These are phyloP conservation scores for Conistra vaccinii DNA, from an alignment of 2,888 invertebrate species.

Conservation along the genomic window DNA sequence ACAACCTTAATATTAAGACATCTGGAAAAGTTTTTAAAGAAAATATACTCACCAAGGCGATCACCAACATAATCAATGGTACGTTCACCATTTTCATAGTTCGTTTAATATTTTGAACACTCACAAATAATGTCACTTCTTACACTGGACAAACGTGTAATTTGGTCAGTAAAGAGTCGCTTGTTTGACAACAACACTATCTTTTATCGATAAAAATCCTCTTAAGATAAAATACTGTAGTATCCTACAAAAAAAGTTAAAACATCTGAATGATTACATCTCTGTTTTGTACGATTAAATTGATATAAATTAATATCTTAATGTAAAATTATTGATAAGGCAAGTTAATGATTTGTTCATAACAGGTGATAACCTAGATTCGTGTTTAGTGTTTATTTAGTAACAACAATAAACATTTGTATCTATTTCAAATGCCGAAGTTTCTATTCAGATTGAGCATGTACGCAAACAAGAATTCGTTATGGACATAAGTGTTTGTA, in stretches of 20 bases:
- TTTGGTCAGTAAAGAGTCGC: slow-evolving; percentile 83
- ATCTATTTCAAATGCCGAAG: slow-evolving; percentile 60
- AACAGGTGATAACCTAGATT: slow-evolving; percentile 77
- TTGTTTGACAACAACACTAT: slow-evolving; percentile 67
- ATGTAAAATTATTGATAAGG: slow-evolving; percentile 70
- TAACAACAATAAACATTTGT: slow-evolving; percentile 53
- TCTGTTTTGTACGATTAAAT: slow-evolving; percentile 64
- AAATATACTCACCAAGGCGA: slow-evolving; percentile 78
- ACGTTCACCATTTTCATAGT: slow-evolving; percentile 76
- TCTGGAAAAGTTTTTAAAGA: too few species aligned
- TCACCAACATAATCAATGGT: slow-evolving; percentile 67
- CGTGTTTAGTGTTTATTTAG: slow-evolving; percentile 59
- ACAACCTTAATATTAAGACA: too few species aligned
- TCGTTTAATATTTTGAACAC: slow-evolving; percentile 62
- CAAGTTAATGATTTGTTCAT: slow-evolving; percentile 74
- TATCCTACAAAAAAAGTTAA: slow-evolving; percentile 61
- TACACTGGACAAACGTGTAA: slow-evolving; percentile 79
- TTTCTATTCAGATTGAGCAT: slow-evolving; percentile 47
- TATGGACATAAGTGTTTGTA: slow-evolving; percentile 49
- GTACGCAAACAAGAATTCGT: slow-evolving; percentile 54
- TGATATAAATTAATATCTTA: slow-evolving; percentile 63
- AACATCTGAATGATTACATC: slow-evolving; percentile 73
- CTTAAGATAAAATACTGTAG: slow-evolving; percentile 66
- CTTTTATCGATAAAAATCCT: slow-evolving; percentile 64
- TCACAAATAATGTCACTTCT: slow-evolving; percentile 75